Evolutionary conservation across 2,888 invertebrate genomes (phyloP).

Genomic region (Melanophora roralis): DNA sequence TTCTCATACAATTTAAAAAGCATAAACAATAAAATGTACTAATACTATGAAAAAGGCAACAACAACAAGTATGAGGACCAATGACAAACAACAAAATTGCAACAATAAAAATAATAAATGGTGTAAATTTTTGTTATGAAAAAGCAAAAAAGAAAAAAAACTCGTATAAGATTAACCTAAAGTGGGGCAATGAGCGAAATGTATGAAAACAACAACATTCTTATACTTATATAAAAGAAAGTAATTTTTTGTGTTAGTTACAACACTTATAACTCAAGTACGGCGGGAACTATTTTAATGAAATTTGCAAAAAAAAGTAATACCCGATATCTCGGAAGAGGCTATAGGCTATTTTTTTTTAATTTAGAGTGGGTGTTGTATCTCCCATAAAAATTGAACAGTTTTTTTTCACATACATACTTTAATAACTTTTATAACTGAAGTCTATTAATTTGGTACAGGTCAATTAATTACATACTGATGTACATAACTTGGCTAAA

Average conservation of each 20-base stretch:
- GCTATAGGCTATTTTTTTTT: no score
- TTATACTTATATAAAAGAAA: slow-evolving; percentile 8
- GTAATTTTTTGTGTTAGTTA: no score
- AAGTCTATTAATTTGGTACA: no score
- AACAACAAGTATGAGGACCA: slow-evolving; percentile 4
- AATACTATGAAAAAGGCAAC: not conserved
- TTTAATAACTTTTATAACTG: no score
- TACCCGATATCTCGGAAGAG: no score
- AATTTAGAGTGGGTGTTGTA: no score
- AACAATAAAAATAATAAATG: slow-evolving; percentile 46
- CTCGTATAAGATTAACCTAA: slow-evolving; percentile 57
- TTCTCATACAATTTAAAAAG: slow-evolving; percentile 5
- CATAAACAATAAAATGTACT: not conserved
- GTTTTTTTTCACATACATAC: no score
- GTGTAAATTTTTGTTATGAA: slow-evolving; percentile 27
- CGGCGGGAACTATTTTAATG: no score
- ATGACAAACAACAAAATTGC: slow-evolving; percentile 37
- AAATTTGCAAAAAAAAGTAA: slow-evolving; percentile 54
- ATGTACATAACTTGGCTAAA: no score
- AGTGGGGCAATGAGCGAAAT: slow-evolving; percentile 58
- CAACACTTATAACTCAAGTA: no score
- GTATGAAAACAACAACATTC: slow-evolving; percentile 20
- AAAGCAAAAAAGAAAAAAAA: slow-evolving; percentile 15
- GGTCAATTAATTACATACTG: no score
- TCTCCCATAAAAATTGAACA: no score